Conservation (phyloP, 2,888 invertebrate species). For the Clunio marinus region DNA sequence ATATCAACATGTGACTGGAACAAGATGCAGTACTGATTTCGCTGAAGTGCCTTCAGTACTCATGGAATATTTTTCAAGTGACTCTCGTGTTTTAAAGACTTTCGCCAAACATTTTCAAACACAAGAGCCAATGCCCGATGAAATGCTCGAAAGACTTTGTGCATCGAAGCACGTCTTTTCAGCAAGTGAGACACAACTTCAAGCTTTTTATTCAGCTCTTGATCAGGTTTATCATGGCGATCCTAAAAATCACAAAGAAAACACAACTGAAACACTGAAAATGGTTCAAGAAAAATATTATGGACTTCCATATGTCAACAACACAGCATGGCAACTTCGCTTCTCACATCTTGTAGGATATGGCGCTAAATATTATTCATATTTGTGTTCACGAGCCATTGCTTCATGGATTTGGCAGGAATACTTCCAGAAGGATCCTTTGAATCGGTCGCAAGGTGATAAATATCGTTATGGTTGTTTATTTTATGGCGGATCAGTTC, state of each 20-base stretch:
- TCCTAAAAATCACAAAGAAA: constrained; percentile 45
- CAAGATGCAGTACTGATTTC: constrained; percentile 94
- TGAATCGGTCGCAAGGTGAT: constrained; percentile 73
- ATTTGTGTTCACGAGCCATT: constrained; percentile 88
- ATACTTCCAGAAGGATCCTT: constrained; percentile 74
- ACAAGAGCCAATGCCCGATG: constrained; percentile 73
- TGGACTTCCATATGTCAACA: constrained; percentile 76
- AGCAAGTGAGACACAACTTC: constrained; percentile 83
- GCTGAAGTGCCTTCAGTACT: constrained; percentile 98
- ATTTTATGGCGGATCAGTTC: constrained; percentile 81
- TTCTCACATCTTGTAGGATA: constrained; percentile 97
- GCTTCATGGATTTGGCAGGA: constrained; percentile 91
- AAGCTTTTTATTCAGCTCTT: constrained; percentile 85
- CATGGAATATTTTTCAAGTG: constrained; percentile 95
- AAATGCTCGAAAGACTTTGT: constrained; percentile 73
- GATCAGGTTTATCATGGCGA: constrained; percentile 81
- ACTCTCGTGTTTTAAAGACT: constrained; percentile 74
- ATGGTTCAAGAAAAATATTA: constrained; percentile 79
- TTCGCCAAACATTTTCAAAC: constrained; percentile 92
- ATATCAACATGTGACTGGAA: constrained; percentile 97
- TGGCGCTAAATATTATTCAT: constrained; percentile 98
- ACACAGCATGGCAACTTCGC: constrained; percentile 93
- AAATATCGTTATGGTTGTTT: constrained; percentile 71
- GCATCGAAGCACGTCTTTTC: constrained; percentile 82
- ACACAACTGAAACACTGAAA: constrained; percentile 65